Base-by-base conservation (phyloP, 2,888 invertebrate species). In the Euplagia quadripunctaria region DNA sequence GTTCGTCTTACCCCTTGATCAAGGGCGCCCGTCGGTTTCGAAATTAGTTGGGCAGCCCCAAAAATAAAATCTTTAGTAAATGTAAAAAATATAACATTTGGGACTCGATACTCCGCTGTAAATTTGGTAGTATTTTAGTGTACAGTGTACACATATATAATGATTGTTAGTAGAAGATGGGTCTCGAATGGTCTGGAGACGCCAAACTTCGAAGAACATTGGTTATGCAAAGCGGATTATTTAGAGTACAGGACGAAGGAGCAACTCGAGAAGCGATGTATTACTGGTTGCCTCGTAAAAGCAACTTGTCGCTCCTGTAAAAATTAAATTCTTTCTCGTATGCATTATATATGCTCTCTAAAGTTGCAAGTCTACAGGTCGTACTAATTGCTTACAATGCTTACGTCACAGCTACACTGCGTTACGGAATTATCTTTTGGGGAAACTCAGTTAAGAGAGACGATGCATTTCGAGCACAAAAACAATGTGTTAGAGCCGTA, bases 211-310 rank as follows among this genome's bases (percentile, higher is more conserved):
- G 49, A 69, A 80, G 79, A 73, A 77, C 84, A 86, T 89, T 87
- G 85, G 85, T 87, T 89, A 88, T 88, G 88, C 87, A 87, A 89
- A 90, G 85, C 82, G 83, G 86, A 87, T 89, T 88, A 86, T 83
- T 85, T 83, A 78, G 82, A 85, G 82, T 83, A 82, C 83, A 78
- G 79, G 77, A 68, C 70, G 74, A 70, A 69, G 71, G 70, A 64
- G 68, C 55, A 20, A 14, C 67, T n/a, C 31, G 12, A 17, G n/a
- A 16, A 66, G 73, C 70, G 76, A 74, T 70, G 74, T 79, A 82
- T 83, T 83, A 76, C 81, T 75, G 72, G 73, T 77, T 82, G 77
- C 82, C 78, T 81, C 81, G 76, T 70, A 71, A 14, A 12, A 61
- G 16, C 12, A 16, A 61, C 31, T 7, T 14, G 14, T 14, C 14